Percentiles rank a stretch among this genome's conserved stretches.
Evolutionary conservation across 2,888 invertebrate genomes (phyloP).

Genomic region (Melangyna quadrimaculata): DNA sequence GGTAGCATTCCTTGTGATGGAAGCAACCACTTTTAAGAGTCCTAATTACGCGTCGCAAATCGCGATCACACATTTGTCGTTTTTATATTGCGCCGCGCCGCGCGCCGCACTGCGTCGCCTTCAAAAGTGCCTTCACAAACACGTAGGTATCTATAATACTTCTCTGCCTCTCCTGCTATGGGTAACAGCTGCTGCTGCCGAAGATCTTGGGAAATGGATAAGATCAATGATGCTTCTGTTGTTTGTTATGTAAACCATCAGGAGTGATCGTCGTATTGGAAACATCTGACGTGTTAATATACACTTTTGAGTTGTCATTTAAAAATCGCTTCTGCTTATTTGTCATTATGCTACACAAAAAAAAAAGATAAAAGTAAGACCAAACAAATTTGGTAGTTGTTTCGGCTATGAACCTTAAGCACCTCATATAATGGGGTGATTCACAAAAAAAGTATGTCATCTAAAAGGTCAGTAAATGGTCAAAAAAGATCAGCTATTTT

Average conservation of each 20-base stretch:
- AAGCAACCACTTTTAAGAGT: conserved; percentile 70
- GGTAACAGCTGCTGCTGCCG: conserved; percentile 52
- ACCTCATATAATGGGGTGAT: no score
- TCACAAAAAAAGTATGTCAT: no score
- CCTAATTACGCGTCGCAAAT: conserved; percentile 71
- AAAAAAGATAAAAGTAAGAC: no score
- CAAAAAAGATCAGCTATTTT: no score
- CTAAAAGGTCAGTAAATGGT: no score
- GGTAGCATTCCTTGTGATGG: conserved; percentile 68
- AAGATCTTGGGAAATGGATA: conserved; percentile 56
- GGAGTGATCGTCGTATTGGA: not conserved
- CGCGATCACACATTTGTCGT: conserved; percentile 70
- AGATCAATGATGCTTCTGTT: conserved; percentile 47
- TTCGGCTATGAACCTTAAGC: no score
- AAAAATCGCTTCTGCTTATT: not conserved
- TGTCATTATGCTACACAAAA: not conserved
- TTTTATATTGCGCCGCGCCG: conserved; percentile 29
- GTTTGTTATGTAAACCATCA: conserved; percentile 1
- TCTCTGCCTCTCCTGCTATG: not conserved
- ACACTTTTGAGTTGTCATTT: not conserved
- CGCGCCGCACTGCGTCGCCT: not conserved
- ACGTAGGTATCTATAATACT: conserved; percentile 17
- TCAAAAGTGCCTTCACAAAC: conserved; percentile 46
- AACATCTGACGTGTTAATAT: not conserved
- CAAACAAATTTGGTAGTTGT: no score